Evolutionary conservation across 1,140 invertebrate genomes (phyloP).

Genomic region (Asobara japonica): DNA sequence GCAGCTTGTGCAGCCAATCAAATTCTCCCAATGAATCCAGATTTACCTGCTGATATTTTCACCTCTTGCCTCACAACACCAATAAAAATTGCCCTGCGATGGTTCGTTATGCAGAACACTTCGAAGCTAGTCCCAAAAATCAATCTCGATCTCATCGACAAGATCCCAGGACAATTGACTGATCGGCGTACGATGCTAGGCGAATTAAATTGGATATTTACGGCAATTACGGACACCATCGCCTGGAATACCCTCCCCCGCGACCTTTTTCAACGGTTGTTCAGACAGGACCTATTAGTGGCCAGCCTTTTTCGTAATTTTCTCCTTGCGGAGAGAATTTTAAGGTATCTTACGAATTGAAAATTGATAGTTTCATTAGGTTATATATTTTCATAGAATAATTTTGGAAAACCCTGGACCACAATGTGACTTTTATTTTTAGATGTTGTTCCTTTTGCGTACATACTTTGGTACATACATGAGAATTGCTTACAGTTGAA

Average conservation of each 20-base stretch:
- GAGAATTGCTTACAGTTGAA: too few relatives aligned
- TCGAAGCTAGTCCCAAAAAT: conserved; percentile 84
- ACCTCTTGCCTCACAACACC: conserved; percentile 98
- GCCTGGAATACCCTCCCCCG: conserved; percentile 96
- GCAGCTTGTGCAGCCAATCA: conserved; percentile 93
- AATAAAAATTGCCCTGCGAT: conserved; percentile 95
- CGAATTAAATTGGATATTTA: conserved; percentile 99
- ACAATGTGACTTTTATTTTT: too few relatives aligned
- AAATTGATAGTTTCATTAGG: too few relatives aligned
- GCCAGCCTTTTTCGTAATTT: conserved; percentile 98
- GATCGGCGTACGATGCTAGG: conserved; percentile 97
- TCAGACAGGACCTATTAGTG: conserved; percentile 97
- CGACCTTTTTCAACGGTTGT: conserved; percentile 96
- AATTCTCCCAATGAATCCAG: conserved; percentile 95
- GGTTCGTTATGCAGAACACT: conserved; percentile 91
- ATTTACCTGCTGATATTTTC: conserved; percentile 98
- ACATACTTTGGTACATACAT: too few relatives aligned
- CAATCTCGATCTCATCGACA: conserved; percentile 87
- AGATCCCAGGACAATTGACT: conserved; percentile 94
- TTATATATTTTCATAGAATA: too few relatives aligned
- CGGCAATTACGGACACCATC: conserved; percentile 99
- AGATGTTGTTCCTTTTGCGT: too few relatives aligned
- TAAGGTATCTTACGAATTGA: too few relatives aligned
- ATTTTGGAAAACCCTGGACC: too few relatives aligned
- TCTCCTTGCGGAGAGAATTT: conserved; percentile 94